Evolutionary conservation across 2,797 vertebrate species (phyloP), one percentile per base, ranked within the genome.

Genomic region (Molossus alvarezi): DNA sequence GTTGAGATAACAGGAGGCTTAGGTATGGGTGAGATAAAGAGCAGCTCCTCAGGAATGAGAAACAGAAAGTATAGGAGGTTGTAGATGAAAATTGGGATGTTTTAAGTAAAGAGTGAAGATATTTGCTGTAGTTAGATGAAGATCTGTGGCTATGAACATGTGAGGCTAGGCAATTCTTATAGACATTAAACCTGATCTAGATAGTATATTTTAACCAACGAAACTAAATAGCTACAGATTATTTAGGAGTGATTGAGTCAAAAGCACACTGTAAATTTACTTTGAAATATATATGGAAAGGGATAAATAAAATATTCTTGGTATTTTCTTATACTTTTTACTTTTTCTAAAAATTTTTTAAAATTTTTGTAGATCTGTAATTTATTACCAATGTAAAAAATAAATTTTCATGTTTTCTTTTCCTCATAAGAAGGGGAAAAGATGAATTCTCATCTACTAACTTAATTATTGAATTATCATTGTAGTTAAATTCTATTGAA

Each of bases 201-300:
- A 51, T 67, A 51, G 9, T 85, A 23, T 57, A n/a, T 80, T 88
- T 92, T 94, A 81, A 89, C 51, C 69, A 41, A 88, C 33, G 37
- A 71, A 64, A 9, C 45, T 90, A 72, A 94, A 71, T 60, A 94
- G 15, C 58, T 75, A 58, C 67, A 75, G 65, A 60, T 81, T 20
- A 37, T 62, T 90, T 90, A 51, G 33, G 29, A 51, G 65, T 90
- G 18, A 83, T 29, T 81, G 25, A 82, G 45, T 73, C 25, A 76
- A 57, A 73, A 62, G 64, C 37, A 45, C 37, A 71, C 41, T 81
- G 25, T 94, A 77, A 75, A 85, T 92, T 94, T 91, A 60, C 69
- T 95, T 94, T 85, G 33, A 88, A 91, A 82, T 77, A 10, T 20
- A 82, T 94, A 37, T 94, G 73, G 72, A 77, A 88, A 94, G 33